Conservation (phyloP, 2,888 invertebrate genomes). For the Morpho achilles region DNA sequence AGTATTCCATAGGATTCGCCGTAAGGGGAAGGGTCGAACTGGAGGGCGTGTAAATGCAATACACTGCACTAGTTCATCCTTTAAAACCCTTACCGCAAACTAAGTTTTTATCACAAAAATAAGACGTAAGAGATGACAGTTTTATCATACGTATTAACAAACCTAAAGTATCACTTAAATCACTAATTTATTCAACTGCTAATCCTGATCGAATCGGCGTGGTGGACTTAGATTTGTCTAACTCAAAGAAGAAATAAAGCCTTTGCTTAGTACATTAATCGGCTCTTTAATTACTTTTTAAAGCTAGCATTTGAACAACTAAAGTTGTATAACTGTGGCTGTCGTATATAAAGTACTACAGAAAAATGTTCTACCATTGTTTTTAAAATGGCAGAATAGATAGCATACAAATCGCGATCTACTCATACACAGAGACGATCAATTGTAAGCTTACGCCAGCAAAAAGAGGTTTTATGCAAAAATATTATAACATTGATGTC, state of each 20-base stretch:
- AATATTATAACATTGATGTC: constrained; percentile 45
- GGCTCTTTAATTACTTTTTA: background rate
- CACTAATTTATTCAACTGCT: too few species aligned
- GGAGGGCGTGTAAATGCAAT: constrained; percentile 75
- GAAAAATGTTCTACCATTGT: too few species aligned
- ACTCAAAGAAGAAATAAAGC: too few species aligned
- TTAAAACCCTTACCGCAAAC: constrained; percentile 56
- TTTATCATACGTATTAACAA: too few species aligned
- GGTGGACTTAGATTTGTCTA: too few species aligned
- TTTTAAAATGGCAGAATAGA: too few species aligned
- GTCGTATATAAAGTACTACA: too few species aligned
- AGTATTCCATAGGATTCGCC: constrained; percentile 75
- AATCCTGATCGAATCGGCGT: too few species aligned
- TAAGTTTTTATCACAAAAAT: constrained; percentile 5
- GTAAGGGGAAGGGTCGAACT: constrained; percentile 75
- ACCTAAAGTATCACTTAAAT: too few species aligned
- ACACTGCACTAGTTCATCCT: constrained; percentile 67
- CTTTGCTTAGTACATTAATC: background rate
- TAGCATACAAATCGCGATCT: too few species aligned
- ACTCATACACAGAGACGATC: constrained; percentile 32
- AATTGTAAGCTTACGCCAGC: constrained; percentile 51
- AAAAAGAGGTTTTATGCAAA: constrained; percentile 53
- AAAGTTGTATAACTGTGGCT: too few species aligned
- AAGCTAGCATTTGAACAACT: too few species aligned
- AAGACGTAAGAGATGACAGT: constrained; percentile 1